Evolutionary conservation across 2,113 vertebrate species (phyloP), one percentile per base, ranked within the genome.

Genomic region (Nicator chloris): DNA sequence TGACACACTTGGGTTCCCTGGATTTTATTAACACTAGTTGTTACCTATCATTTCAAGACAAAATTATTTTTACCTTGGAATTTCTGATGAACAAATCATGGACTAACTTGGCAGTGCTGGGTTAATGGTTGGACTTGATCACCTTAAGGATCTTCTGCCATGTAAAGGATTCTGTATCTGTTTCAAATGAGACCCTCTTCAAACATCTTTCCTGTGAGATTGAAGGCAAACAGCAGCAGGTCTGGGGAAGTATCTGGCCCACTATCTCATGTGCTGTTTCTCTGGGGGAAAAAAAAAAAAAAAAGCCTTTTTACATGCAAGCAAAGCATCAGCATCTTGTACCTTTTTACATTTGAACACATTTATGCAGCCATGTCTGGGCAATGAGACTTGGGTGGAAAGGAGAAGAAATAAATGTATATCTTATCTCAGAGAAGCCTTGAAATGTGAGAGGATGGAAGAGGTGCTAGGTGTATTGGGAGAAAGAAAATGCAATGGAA

Each of bases 91-190:
- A 45, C 47, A 69, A 60, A 35, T 71, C 2, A 49, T 33, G 39
- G 59, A 24, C 11, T 61, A 35, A 27, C 12, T 49, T 19, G 22
- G 18, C 54, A 54, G 35, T 69, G 14, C 47, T 82, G 63, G 11
- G 26, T 35, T 90, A 42, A 31, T 90, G 47, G 70, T 15, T 75
- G 26, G 40, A 27, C n/a, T 53, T 1, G 0, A 35, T 75, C 28
- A 31, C 30, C 24, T 17, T 40, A 35, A 53, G 44, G 19, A 31
- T 30, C 23, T 73, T 73, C 24, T 59, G 45, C 23, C 39, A 12
- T 0, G 0, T 45, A 7, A 39, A 60, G 14, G 30, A 31, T 40
- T 68, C 45, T 45, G 13, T 53, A 1, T 79, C 16, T 82, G 11
- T 83, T 79, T 86, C 57, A 77, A 26, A n/a, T 71, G 44, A 60